Evolutionary conservation across 2,888 invertebrate species (phyloP).

Genomic region (Apotomis turbidana): DNA sequence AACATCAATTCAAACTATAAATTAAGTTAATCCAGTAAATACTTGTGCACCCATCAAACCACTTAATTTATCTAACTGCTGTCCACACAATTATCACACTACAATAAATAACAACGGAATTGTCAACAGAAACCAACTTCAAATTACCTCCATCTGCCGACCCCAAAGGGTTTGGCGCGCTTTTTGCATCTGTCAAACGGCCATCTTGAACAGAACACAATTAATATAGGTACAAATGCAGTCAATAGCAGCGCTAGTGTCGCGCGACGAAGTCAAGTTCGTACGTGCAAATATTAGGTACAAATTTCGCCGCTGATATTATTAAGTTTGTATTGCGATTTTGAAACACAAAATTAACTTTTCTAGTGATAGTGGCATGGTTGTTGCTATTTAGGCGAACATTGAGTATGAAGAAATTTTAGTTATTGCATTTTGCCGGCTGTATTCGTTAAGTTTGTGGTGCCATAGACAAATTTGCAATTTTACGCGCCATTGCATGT

Average conservation of each 20-base stretch:
- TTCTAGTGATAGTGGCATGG: background rate
- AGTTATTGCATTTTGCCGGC: conserved; percentile 4
- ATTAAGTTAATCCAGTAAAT: conserved; percentile 21
- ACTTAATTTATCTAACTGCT: conserved; percentile 44
- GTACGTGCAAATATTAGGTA: conserved; percentile 9
- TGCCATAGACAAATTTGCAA: conserved; percentile 75
- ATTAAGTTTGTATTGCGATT: conserved; percentile 2
- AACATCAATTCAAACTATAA: background rate
- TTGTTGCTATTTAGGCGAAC: background rate
- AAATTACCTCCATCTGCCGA: conserved; percentile 78
- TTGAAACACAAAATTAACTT: conserved; percentile 9
- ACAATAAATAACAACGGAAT: conserved; percentile 74
- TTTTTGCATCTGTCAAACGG: conserved; percentile 70
- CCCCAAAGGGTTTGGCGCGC: conserved; percentile 81
- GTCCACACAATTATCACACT: conserved; percentile 74
- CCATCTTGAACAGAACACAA: conserved; percentile 61
- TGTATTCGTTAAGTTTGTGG: conserved; percentile 41
- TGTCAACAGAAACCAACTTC: conserved; percentile 70
- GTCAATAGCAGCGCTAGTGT: background rate
- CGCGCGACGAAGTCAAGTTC: background rate
- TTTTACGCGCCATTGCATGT: conserved; percentile 76
- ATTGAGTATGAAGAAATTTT: background rate
- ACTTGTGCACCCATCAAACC: conserved; percentile 20
- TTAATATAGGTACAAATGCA: conserved; percentile 7
- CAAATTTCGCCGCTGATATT: background rate